These are phyloP conservation scores for Eueides isabella DNA, from an alignment of 1,140 invertebrate genomes.

Conservation along the genomic window DNA sequence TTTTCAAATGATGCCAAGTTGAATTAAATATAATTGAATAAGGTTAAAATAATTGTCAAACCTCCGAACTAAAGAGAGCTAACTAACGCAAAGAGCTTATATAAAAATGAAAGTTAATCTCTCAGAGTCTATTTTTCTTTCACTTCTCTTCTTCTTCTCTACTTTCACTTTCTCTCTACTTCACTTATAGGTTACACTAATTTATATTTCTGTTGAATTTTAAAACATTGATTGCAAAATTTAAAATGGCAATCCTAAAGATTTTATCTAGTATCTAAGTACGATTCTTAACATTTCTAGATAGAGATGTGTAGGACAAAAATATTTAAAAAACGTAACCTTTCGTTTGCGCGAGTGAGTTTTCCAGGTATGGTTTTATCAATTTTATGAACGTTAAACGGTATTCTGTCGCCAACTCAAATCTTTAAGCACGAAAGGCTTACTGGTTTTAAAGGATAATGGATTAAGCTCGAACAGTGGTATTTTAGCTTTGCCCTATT, in stretches of 20 bases:
- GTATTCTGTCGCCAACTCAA: conserved; percentile 2
- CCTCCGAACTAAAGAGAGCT: too few species aligned
- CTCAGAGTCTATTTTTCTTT: too few species aligned
- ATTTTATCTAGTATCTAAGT: conserved; percentile 1
- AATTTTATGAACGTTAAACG: conserved; percentile 12
- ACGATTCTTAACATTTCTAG: not conserved
- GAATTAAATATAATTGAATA: too few species aligned
- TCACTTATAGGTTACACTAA: too few species aligned
- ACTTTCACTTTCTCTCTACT: too few species aligned
- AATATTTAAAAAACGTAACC: conserved; percentile 7
- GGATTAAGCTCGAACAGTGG: conserved; percentile 1
- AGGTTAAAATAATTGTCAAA: too few species aligned
- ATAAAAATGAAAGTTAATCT: too few species aligned
- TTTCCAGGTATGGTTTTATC: not conserved
- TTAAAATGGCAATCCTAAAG: not conserved
- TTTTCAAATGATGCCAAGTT: too few species aligned
- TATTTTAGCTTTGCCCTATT: conserved; percentile 4
- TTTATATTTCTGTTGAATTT: too few species aligned
- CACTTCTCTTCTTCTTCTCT: too few species aligned
- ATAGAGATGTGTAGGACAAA: not conserved
- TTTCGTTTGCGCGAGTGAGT: not conserved
- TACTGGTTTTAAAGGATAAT: conserved; percentile 10
- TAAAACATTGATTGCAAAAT: too few species aligned
- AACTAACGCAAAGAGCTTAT: too few species aligned
- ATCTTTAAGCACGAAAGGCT: conserved; percentile 10